phyloP scores from a whole-genome alignment of 2,113 vertebrate genomes.

The Protobothrops mucrosquamatus region DNA sequence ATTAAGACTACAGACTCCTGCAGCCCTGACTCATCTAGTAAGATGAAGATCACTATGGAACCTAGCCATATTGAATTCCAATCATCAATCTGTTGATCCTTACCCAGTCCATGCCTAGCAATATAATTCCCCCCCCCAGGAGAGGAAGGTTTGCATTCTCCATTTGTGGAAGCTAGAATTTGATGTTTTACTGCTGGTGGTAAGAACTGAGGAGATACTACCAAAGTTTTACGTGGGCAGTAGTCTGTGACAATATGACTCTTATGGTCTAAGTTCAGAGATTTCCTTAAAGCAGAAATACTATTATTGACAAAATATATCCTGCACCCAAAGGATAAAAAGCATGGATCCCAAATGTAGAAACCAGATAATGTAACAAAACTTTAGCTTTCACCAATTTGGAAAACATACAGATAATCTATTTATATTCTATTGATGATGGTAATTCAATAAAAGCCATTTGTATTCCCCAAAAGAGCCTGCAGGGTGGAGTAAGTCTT shows the following conservation, averaged over 20 bases:
- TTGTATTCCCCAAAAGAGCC: neutral
- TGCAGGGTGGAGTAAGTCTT: neutral
- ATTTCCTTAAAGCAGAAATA: neutral
- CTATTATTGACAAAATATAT: neutral
- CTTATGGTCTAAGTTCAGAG: neutral
- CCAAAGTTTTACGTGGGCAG: neutral
- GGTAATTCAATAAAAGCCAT: neutral
- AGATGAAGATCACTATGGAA: neutral
- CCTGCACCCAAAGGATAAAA: neutral
- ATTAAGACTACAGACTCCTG: neutral
- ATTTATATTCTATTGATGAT: neutral
- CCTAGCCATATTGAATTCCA: neutral
- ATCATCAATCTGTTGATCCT: neutral
- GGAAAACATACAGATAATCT: neutral
- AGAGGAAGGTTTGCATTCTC: neutral
- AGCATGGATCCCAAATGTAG: neutral
- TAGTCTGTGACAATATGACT: neutral
- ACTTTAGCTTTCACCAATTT: neutral
- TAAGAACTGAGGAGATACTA: neutral
- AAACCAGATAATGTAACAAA: neutral
- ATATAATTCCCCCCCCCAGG: neutral
- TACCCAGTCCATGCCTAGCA: neutral
- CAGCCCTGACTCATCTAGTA: neutral
- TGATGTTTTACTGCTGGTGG: neutral
- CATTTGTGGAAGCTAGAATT: neutral